Base-by-base conservation (phyloP, 2,113 vertebrate species). In the Notothenia coriiceps region DNA sequence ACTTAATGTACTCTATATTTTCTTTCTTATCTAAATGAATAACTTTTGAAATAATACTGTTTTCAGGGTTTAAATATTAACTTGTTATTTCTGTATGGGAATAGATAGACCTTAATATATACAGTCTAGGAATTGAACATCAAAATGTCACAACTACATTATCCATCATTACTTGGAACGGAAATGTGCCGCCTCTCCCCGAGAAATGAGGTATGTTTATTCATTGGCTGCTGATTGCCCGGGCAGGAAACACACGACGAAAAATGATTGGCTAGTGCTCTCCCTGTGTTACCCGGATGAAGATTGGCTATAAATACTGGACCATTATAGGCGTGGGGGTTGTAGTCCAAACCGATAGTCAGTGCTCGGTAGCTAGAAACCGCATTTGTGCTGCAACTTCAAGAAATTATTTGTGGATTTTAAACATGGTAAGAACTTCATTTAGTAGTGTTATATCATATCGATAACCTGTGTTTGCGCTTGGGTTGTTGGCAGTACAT, bases 351-450 rank as follows among this genome's bases (percentile, higher is more conserved):
- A 82, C 64, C 22, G 50, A n/a, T 10, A 62, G 49, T 78, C 56
- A 18, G 7, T 67, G 6, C 0, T 61, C 44, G 15, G 14, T 29
- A 12, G 35, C 1, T 3, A 47, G 25, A 4, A 6, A 6, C 7
- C 55, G 22, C 6, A 49, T 68, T 66, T 81, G 50, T 47, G 13
- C 15, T 33, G 10, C 14, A 49, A 63, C 14, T 18, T 51, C 13
- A 29, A 2, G 50, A 61, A 40, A 43, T 51, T 73, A 47, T 25
- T 61, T 2, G 44, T 57, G 7, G n/a, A 59, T 70, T 74, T 73
- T 49, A 76, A 92, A 71, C 9, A 93, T 93, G 92, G 92, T 92
- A 22, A 62, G 86, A 57, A 2, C 43, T 9, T 20, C 0, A 14
- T 14, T 9, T 79, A 0, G 6, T 25, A 1, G 8, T 0, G 5